phyloP scores from a whole-genome alignment of 2,888 invertebrate genomes.

The Cheiracanthium punctorium region DNA sequence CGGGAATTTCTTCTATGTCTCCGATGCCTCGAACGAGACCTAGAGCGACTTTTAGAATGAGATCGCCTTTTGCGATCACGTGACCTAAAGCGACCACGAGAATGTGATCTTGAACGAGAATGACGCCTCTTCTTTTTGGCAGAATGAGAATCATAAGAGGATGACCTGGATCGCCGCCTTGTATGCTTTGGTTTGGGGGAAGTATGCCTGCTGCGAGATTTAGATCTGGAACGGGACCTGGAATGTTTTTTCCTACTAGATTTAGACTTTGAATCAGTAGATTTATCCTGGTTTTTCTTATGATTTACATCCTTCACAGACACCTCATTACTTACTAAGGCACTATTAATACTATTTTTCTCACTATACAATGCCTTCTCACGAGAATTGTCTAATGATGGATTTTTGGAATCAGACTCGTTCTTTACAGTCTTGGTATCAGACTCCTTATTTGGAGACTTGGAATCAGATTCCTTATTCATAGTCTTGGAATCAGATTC shows the following conservation, averaged over 20 bases:
- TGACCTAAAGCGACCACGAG: neutral
- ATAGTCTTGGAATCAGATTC: too few species aligned
- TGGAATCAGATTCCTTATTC: too few species aligned
- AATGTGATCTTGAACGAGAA: constrained; percentile 20
- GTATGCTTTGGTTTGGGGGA: neutral
- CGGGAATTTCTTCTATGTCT: neutral
- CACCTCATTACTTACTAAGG: too few species aligned
- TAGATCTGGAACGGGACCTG: constrained; percentile 21
- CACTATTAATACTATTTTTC: too few species aligned
- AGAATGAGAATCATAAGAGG: neutral
- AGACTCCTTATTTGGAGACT: too few species aligned
- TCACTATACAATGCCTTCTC: too few species aligned
- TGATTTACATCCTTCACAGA: too few species aligned
- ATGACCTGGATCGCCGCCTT: neutral
- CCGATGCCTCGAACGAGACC: constrained; percentile 4
- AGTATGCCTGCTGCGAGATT: neutral
- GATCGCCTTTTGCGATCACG: neutral
- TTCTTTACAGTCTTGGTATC: too few species aligned
- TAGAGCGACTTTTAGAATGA: neutral
- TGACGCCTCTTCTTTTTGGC: neutral
- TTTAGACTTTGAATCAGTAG: neutral
- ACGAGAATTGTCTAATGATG: too few species aligned
- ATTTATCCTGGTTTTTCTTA: neutral
- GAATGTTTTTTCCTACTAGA: neutral
- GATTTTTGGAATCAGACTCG: too few species aligned